Percentiles rank a stretch among this genome's conserved stretches.
Evolutionary conservation across 1,140 invertebrate species (phyloP).

Genomic region (Acyrthosiphon pisum): DNA sequence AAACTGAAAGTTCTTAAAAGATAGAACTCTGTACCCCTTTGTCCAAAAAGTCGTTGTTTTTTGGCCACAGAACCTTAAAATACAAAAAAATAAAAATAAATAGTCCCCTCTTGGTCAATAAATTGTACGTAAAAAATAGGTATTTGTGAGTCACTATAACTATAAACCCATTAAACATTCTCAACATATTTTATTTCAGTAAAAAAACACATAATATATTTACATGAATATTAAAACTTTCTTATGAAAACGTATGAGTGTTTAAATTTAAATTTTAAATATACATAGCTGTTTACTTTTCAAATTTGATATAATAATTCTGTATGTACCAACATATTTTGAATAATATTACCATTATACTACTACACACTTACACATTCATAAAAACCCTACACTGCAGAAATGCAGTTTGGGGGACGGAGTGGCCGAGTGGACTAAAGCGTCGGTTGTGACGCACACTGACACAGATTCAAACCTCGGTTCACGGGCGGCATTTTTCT

Average conservation of each 20-base stretch:
- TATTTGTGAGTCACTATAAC: not conserved
- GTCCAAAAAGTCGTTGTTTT: not conserved
- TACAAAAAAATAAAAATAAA: not conserved
- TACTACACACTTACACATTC: not conserved
- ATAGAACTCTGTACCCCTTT: not conserved
- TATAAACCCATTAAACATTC: not conserved
- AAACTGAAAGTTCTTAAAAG: not conserved
- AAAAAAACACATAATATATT: not conserved
- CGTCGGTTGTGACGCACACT: too few relatives aligned
- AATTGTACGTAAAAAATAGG: not conserved
- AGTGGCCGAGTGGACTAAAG: too few relatives aligned
- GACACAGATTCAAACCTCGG: too few relatives aligned
- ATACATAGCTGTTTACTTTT: not conserved
- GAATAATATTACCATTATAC: not conserved
- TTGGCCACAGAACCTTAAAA: not conserved
- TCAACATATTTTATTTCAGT: not conserved
- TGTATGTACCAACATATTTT: not conserved
- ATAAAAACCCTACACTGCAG: not conserved
- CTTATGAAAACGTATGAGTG: not conserved
- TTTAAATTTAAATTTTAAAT: not conserved
- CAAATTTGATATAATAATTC: not conserved
- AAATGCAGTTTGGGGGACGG: too few relatives aligned
- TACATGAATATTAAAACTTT: not conserved
- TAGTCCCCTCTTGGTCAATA: not conserved
- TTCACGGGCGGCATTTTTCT: too few relatives aligned